Conservation (phyloP, 2,113 vertebrate genomes). For the Lycaon pictus region DNA sequence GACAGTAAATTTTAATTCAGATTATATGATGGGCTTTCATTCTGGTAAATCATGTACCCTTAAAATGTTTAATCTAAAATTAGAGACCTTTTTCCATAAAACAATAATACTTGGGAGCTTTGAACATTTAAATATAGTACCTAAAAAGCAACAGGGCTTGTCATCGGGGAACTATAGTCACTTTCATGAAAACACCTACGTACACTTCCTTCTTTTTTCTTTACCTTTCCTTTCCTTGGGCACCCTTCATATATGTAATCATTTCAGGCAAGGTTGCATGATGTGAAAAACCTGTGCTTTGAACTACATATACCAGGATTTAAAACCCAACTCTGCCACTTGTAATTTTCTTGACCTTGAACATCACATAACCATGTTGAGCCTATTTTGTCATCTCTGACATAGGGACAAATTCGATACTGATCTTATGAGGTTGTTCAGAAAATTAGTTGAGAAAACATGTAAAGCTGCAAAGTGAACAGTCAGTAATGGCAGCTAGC, state of each 20-base stretch:
- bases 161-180: neutral
- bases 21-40: neutral
- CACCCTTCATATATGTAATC: neutral
- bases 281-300: neutral
- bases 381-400: neutral
- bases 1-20: neutral
- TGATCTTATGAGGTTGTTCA: neutral
- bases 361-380: neutral
- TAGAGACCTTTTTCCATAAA: neutral
- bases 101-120: neutral
- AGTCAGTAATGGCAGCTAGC: too few relatives aligned
- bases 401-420: neutral
- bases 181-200: neutral
- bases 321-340: neutral
- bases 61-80: conserved; percentile 5
- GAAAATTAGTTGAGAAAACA: neutral
- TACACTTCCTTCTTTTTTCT: neutral
- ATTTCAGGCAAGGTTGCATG: neutral
- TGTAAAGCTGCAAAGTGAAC: neutral
- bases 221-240: neutral
- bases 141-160: neutral
- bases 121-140: neutral
- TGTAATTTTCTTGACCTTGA: conserved; percentile 7
- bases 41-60: neutral
- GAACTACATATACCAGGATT: neutral